Evolutionary conservation across 2,113 vertebrate species (phyloP), one percentile per base, ranked within the genome.

Genomic region (Neolamprologus tretocephalus): DNA sequence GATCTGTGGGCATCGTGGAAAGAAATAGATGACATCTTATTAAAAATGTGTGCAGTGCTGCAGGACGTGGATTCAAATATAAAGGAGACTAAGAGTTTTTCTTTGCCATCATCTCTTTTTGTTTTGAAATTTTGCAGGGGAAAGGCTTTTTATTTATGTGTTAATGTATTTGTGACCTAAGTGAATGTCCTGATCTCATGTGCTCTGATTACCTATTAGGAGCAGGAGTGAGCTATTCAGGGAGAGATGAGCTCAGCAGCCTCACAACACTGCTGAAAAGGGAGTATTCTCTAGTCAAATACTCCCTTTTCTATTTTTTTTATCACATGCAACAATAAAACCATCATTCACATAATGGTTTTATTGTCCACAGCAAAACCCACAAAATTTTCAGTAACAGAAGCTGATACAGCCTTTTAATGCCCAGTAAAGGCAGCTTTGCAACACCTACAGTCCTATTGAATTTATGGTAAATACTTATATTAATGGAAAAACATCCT

Each of bases 1-100:
- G 90, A 92, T 92, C 85, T 82, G 84, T 80, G 71, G 68, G 82
- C 84, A 83, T 81, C 66, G 33, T 87, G 85, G 83, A 89, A 85
- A 80, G 61, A 37, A 89, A 87, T 58, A 81, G 87, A 83, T 28
- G 84, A 68, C 81, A 82, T 89, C 85, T 90, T 92, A 94, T 95
- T 92, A 91, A 91, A 94, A 93, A 91, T 57, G 73, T 88, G 87
- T 89, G 89, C 80, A 83, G 81, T 40, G 85, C 68, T 66, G 81
- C 80, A 79, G 85, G 83, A 83, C 73, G 6, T 83, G 49, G 83
- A 80, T 75, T 83, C 85, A 87, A 83, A 86, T 47, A 73, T 16
- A 9, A 73, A 63, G 17, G 68, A 21, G 57, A 54, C 8, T 42
- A 75, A 35, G 23, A 11, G 51, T 51, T 83, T n/a, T 5, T 55